These are phyloP conservation scores for Mythimna ferrago DNA, from an alignment of 2,888 invertebrate species.

Conservation along the genomic window DNA sequence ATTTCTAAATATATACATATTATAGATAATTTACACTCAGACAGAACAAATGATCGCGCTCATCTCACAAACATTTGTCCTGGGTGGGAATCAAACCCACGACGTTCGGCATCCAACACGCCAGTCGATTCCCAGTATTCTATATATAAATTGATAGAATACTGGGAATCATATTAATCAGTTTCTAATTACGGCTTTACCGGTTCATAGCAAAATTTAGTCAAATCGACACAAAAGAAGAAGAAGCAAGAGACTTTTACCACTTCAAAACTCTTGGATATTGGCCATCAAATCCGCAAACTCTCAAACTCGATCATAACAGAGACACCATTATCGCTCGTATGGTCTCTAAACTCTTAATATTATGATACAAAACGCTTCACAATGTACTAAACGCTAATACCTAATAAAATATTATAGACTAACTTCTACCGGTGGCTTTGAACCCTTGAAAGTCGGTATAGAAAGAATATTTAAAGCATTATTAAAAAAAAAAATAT, in stretches of 20 bases:
- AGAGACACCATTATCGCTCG: slow-evolving; percentile 25
- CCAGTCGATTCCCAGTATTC: too few species aligned
- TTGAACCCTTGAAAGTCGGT: not conserved
- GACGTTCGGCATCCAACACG: too few species aligned
- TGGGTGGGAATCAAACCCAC: too few species aligned
- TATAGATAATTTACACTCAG: too few species aligned
- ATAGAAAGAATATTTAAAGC: not conserved
- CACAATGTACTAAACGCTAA: slow-evolving; percentile 44
- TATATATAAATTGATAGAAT: too few species aligned
- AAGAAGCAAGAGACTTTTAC: not conserved
- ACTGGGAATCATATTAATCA: not conserved
- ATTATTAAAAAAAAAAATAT: too few species aligned
- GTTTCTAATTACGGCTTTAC: not conserved
- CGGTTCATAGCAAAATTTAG: too few species aligned
- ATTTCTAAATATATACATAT: too few species aligned
- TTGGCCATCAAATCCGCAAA: slow-evolving; percentile 2
- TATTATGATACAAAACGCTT: slow-evolving; percentile 38
- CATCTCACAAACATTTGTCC: too few species aligned
- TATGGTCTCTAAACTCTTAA: slow-evolving; percentile 28
- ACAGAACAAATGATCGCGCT: too few species aligned
- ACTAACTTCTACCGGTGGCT: not conserved
- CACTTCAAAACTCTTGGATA: not conserved
- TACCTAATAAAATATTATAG: slow-evolving; percentile 43
- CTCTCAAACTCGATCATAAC: slow-evolving; percentile 5
- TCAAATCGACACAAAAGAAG: too few species aligned